phyloP scores from a whole-genome alignment of 2,113 vertebrate genomes.

The Mungos mungo region DNA sequence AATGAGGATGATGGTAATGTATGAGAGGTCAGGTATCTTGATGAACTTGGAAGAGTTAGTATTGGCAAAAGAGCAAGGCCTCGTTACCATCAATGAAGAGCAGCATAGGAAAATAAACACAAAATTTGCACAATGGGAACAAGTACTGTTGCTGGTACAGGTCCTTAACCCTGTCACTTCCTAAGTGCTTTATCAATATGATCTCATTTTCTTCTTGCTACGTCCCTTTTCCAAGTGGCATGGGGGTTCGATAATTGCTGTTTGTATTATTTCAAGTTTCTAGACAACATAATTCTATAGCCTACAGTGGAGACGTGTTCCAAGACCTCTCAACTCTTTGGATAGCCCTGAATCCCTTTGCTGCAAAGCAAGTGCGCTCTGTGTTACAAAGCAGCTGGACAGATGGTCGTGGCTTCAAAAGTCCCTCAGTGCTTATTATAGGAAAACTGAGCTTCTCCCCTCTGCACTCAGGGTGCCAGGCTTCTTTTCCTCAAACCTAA shows the following conservation, averaged over 20 bases:
- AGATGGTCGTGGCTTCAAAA: background rate
- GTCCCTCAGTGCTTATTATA: background rate
- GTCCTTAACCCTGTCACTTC: slow-evolving; percentile 25
- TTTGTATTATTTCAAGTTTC: slow-evolving; percentile 51
- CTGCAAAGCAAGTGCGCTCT: background rate
- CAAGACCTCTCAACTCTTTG: background rate
- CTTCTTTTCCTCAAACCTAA: background rate
- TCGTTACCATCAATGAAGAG: background rate
- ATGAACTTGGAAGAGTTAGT: background rate
- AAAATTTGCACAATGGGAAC: background rate
- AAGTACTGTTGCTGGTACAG: background rate
- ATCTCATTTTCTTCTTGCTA: slow-evolving; percentile 46
- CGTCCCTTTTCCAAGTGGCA: slow-evolving; percentile 13
- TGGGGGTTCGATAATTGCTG: background rate
- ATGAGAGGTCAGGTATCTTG: background rate
- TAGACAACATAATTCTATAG: background rate
- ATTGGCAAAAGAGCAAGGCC: background rate
- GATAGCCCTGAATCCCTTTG: background rate
- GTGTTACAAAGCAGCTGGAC: background rate
- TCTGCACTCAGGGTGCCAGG: background rate
- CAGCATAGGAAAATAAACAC: slow-evolving; percentile 22
- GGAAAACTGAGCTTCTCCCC: background rate
- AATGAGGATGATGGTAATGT: background rate
- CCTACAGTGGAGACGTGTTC: background rate
- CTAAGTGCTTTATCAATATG: background rate